Base-by-base conservation (phyloP, 1,140 invertebrate species). In the Euwallacea fornicatus region DNA sequence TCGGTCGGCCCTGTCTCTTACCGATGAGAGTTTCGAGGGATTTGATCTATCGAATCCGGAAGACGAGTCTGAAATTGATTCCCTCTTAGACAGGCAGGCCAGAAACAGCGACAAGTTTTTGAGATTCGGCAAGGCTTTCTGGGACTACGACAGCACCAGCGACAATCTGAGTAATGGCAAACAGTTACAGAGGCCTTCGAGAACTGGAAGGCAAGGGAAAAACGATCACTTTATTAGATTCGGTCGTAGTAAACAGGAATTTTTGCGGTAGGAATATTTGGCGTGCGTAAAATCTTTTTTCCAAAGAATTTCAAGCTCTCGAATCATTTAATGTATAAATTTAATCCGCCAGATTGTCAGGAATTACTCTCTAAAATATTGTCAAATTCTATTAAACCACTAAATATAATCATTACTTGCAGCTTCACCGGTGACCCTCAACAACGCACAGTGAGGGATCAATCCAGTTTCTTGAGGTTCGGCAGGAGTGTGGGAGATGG, bases 151-250 rank as follows among this genome's bases (percentile, higher is more conserved):
- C 10, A 58, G 7, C 13, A 55, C 50, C 7, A 67, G 65, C 43
- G 68, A 73, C 10, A 44, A 15, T 9, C 16, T 53, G 8, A 56
- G 66, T n/a, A 64, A 69, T 10, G 55, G 65, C 59, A 69, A 56
- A 44, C 58, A 71, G 6, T 56, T 60, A 7, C 58, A 56, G 7
- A 59, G 72, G 46, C 72, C 72, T 41, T 65, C 74, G 8, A 42
- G 74, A 63, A 72, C 69, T 50, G 74, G 74, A 46, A 69, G 69
- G 64, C 33, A 47, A 46, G 74, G 72, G 44, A 75, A 75, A 69
- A 75, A 75, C 65, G 72, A 75, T 55, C 67, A 73, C 60, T 75
- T 75, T 64, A 73, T 75, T 63, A 73, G 74, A 60, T 75, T 75
- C 64, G 74, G 74, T 53, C 71, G 74, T 60, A 70, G 71, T 69